phyloP scores from a whole-genome alignment of 2,113 vertebrate species.

The Xiphophorus couchianus region DNA sequence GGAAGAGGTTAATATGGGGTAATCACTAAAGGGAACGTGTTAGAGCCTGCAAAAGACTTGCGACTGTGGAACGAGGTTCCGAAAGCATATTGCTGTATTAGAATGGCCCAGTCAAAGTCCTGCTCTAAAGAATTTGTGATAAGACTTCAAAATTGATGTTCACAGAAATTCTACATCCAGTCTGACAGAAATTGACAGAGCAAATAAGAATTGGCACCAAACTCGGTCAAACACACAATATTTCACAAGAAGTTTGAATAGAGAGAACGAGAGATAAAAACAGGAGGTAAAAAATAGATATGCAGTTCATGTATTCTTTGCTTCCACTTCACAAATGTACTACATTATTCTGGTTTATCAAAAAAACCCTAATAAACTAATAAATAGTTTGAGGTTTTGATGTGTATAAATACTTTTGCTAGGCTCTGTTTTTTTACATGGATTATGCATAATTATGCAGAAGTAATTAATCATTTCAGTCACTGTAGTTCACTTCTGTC shows the following conservation, averaged over 20 bases:
- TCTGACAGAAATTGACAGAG: neutral
- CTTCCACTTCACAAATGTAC: neutral
- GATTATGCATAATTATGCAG: neutral
- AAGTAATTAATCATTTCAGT: neutral
- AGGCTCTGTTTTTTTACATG: neutral
- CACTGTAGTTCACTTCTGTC: neutral
- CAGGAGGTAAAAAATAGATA: too few relatives aligned
- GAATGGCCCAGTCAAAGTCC: neutral
- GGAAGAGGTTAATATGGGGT: neutral
- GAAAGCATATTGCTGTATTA: neutral
- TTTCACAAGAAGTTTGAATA: too few relatives aligned
- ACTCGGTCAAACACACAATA: neutral
- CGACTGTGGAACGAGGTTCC: too few relatives aligned
- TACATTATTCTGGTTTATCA: neutral
- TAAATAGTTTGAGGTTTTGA: neutral
- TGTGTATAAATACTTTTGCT: neutral
- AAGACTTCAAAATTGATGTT: neutral
- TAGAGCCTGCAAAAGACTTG: too few relatives aligned
- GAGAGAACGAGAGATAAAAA: too few relatives aligned
- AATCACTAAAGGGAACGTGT: neutral
- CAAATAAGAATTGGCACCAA: neutral
- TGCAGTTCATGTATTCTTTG: neutral
- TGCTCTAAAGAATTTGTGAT: neutral
- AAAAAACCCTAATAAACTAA: neutral
- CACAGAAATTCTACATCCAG: neutral